Base-by-base conservation (phyloP, 2,888 invertebrate species). In the Muscina levida region DNA sequence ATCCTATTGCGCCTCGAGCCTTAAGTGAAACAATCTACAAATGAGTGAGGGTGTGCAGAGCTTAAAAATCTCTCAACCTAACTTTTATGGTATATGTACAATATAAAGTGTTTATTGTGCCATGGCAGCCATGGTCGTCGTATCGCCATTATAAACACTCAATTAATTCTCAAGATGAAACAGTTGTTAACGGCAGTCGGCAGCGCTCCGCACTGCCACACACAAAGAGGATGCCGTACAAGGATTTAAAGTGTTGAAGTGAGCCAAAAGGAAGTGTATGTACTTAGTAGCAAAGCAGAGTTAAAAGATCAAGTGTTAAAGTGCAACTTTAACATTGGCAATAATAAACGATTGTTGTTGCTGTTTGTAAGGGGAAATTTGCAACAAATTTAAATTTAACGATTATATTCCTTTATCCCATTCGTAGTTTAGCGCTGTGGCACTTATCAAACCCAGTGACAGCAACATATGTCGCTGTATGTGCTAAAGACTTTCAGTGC, bases 141-240 rank as follows among this genome's bases (percentile, higher is more conserved):
- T 19, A 48, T 48, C 19, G 19, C 48, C 19, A 48, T 48, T 48
- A 48, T 48, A 48, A 48, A 48, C 48, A 48, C 48, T 48, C 48
- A 48, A 48, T 48, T 48, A 19, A 17, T 48, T 48, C 19, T 19
- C 19, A n/a, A 19, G 19, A 48, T 48, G 48, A 48, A 48, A 48
- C 15, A 46, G 13, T 46, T 44, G 42, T 44, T 44, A 44, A 48
- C 48, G 19, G 31, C 31, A 31, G 31, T 8, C 31, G 19, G 46
- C 5, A 46, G n/a, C n/a, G n/a, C n/a, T n/a, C n/a, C n/a, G n/a
- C n/a, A n/a, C n/a, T n/a, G n/a, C n/a, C n/a, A n/a, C n/a, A n/a
- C n/a, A n/a, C n/a, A 46, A 46, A 15, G 6, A 15, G 46, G 15
- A 15, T 48, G 19, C 6, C n/a, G n/a, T n/a, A 19, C 15, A 19